Evolutionary conservation across 2,113 vertebrate genomes (phyloP), one percentile per base, ranked within the genome.

Genomic region (Amia ocellicauda): DNA sequence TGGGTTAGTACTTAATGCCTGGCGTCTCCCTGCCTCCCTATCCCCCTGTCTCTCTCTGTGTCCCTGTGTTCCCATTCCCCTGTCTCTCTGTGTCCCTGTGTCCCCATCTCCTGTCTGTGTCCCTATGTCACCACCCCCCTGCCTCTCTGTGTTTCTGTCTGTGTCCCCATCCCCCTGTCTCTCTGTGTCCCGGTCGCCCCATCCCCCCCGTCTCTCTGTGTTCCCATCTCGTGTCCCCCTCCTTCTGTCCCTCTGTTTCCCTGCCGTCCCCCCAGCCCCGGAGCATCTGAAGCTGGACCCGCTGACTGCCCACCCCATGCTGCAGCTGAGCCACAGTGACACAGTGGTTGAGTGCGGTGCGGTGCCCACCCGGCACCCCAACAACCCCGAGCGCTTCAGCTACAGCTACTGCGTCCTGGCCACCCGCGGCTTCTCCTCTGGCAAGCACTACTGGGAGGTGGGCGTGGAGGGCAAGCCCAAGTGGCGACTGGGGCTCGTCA

Each of bases 381-480:
- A 88, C 82, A 90, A 88, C 60, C 86, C 87, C 0, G 90, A 93
- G 52, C 77, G 90, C 59, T 93, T 93, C 0, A 78, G 89, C 78
- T 89, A 82, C 71, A 92, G 85, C 67, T 89, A 89, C 29, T 93
- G 92, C 2, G 85, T 92, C 53, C 82, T 93, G 53, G 80, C 89
- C 73, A 86, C 62, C 73, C 83, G 74, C 26, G 91, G 91, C 64
- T 94, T 93, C 78, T 92, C 90, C 54, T 90, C 87, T 0, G 91
- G 91, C 19, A 89, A 88, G 61, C 93, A 94, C 76, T 92, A 91
- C 85, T 94, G 92, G 92, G 89, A 94, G 75, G 89, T 93, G 51
- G 80, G 83, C 0, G 91, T 93, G 43, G 90, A 86, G n/a, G 69
- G 69, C 74, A 92, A 92, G 81, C 88, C 80, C 1, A 86, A 89